phyloP scores from a whole-genome alignment of 2,797 vertebrate species.

The Phoxinus dragarum region DNA sequence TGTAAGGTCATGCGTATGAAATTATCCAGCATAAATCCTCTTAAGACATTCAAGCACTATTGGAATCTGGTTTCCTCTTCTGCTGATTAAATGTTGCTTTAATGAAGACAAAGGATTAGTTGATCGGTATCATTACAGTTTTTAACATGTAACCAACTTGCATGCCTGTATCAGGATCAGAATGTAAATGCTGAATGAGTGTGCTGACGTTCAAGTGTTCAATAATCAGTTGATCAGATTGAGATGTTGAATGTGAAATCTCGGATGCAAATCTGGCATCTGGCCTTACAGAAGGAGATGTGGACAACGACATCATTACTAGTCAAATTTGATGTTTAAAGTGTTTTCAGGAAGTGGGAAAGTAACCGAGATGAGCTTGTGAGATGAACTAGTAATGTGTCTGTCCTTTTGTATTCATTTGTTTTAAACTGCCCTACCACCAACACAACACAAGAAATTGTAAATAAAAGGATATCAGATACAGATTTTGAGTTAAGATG shows the following conservation, averaged over 20 bases:
- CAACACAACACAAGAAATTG: constrained; percentile 59
- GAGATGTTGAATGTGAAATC: constrained; percentile 25
- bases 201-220: constrained; percentile 24
- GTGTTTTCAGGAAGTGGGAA: constrained; percentile 18
- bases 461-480: constrained; percentile 64
- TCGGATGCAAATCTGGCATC: constrained; percentile 2
- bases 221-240: not conserved
- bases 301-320: not conserved
- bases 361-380: constrained; percentile 11
- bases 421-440: constrained; percentile 57
- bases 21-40: constrained; percentile 2
- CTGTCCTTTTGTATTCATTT: constrained; percentile 50
- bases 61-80: constrained; percentile 21
- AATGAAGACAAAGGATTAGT: constrained; percentile 38
- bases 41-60: constrained; percentile 8
- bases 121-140: constrained; percentile 21
- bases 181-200: constrained; percentile 41
- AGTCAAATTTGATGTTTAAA: constrained; percentile 41
- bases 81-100: constrained; percentile 43
- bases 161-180: constrained; percentile 55
- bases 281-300: constrained; percentile 30
- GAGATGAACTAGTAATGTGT: constrained; percentile 48
- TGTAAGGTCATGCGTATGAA: constrained; percentile 15
- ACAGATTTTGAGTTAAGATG: constrained; percentile 15
- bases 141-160: constrained; percentile 46